Evolutionary conservation across 2,888 invertebrate species (phyloP).

Genomic region (Cheilosia impressa): DNA sequence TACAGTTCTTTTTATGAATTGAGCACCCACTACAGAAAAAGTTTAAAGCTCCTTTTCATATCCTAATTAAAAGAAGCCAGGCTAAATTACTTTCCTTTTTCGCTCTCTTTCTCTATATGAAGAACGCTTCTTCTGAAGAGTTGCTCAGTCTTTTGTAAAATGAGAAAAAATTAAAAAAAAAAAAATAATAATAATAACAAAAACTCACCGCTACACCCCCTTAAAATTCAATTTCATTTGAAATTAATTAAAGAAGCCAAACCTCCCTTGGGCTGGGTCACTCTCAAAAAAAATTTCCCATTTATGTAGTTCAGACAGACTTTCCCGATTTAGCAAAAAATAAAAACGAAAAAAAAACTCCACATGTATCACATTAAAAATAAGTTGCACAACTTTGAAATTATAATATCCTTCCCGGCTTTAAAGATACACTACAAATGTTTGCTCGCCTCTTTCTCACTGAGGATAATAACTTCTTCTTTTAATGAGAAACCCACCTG

Average conservation of each 20-base stretch:
- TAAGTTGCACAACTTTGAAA: conserved; percentile 34
- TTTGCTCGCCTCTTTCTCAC: neutral
- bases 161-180: conserved; percentile 6
- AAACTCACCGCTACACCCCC: neutral
- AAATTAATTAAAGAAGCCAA: conserved; percentile 69
- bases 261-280: conserved; percentile 52
- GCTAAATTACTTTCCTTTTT: conserved; percentile 30
- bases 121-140: neutral
- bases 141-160: neutral
- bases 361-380: conserved; percentile 17
- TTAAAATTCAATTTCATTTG: conserved; percentile 58
- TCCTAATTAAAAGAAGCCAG: conserved; percentile 66
- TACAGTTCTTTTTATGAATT: conserved; percentile 1
- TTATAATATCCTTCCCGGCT: neutral
- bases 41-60: conserved; percentile 39
- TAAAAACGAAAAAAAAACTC: neutral
- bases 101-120: neutral
- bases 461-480: too few relatives aligned
- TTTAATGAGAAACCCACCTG: conserved; percentile 86
- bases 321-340: neutral
- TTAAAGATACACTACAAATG: neutral
- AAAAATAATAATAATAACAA: conserved; percentile 2
- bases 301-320: conserved; percentile 17
- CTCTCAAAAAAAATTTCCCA: conserved; percentile 6
- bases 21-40: conserved; percentile 5